phyloP scores from a whole-genome alignment of 1,140 invertebrate species.

The Penaeus vannamei region DNA sequence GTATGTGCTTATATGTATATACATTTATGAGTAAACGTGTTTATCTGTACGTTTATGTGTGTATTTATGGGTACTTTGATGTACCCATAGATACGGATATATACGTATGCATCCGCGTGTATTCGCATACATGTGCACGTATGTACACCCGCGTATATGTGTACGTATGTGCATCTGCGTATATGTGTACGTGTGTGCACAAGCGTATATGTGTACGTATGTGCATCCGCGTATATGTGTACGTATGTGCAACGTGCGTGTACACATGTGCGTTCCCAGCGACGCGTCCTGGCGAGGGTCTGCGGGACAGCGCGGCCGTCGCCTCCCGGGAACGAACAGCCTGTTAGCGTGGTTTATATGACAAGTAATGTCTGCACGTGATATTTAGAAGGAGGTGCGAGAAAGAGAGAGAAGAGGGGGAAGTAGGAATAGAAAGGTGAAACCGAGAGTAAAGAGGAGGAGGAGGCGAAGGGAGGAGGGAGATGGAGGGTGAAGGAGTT shows the following conservation, averaged over 20 bases:
- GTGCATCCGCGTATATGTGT: not conserved
- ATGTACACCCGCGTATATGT: not conserved
- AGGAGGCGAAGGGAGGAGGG: not conserved
- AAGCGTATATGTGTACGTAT: not conserved
- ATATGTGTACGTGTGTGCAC: not conserved
- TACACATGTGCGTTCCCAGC: not conserved
- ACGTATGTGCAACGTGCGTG: not conserved
- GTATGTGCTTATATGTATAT: no score
- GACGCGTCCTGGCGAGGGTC: no score
- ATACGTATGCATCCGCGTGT: not conserved
- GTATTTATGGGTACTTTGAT: not conserved
- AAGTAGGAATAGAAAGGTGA: not conserved
- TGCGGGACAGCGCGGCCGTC: no score
- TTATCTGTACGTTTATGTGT: not conserved
- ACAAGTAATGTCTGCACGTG: not conserved
- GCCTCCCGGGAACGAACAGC: not conserved
- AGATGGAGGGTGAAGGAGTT: not conserved
- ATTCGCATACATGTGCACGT: not conserved
- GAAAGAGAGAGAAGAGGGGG: not conserved
- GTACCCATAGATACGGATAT: not conserved
- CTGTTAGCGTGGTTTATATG: constrained; percentile 7
- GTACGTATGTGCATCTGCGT: not conserved
- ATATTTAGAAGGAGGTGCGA: not conserved
- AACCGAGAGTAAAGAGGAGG: not conserved
- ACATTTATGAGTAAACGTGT: not conserved